phyloP scores from a whole-genome alignment of 2,113 vertebrate species.

The Puffinus mauretanicus region DNA sequence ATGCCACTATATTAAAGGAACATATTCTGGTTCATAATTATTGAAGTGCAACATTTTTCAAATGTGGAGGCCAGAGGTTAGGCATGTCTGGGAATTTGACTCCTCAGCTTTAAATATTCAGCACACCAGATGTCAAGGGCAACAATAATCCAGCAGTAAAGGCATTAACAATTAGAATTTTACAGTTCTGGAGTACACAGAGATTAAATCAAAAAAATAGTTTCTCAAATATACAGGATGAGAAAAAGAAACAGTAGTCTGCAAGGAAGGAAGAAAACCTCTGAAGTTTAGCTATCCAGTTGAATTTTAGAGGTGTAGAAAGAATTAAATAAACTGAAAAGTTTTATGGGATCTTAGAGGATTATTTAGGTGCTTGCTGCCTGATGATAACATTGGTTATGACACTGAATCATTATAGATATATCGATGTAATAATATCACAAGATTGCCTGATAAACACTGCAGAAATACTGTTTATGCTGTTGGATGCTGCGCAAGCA shows the following conservation, averaged over 20 bases:
- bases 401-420: constrained; percentile 35
- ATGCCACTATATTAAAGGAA: background rate
- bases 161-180: constrained; percentile 25
- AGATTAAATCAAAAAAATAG: constrained; percentile 16
- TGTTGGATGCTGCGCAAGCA: constrained; percentile 35
- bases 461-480: constrained; percentile 10
- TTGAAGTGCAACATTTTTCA: background rate
- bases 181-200: background rate
- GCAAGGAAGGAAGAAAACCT: constrained; percentile 9
- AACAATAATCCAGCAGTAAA: constrained; percentile 1
- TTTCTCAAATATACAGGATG: background rate
- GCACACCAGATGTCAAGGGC: background rate
- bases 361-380: constrained; percentile 44
- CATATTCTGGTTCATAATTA: constrained; percentile 12
- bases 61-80: background rate
- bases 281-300: background rate
- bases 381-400: constrained; percentile 46
- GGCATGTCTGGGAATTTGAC: background rate
- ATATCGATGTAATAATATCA: constrained; percentile 41
- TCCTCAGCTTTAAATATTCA: background rate
- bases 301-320: constrained; percentile 15
- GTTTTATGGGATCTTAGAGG: constrained; percentile 7
- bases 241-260: background rate
- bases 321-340: constrained; percentile 33
- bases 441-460: constrained; percentile 40